Evolutionary conservation across 2,113 vertebrate species (phyloP).

Genomic region (Phocoena sinus): DNA sequence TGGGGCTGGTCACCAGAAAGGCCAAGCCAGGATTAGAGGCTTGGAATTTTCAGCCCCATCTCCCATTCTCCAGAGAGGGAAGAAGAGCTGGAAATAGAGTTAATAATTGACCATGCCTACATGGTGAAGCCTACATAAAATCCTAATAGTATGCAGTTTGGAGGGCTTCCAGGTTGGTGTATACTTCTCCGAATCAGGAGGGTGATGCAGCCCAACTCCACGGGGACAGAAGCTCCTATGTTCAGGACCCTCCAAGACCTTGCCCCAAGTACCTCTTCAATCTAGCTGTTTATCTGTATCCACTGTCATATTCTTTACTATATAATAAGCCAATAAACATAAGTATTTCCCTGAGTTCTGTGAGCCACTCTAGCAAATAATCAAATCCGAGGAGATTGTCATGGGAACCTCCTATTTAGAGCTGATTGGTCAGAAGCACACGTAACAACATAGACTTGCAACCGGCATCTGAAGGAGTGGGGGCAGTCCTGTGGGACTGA

Average conservation of each 20-base stretch:
- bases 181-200: background rate
- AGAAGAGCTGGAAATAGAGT: background rate
- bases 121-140: background rate
- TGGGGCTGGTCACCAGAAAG: background rate
- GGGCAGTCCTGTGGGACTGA: background rate
- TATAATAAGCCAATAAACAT: background rate
- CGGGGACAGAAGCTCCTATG: background rate
- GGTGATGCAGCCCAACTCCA: background rate
- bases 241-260: background rate
- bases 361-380: background rate
- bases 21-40: background rate
- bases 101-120: background rate
- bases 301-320: background rate
- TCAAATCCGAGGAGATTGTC: background rate
- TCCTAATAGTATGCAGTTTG: background rate
- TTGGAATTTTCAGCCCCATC: background rate
- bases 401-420: background rate
- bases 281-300: background rate
- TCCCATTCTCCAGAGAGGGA: background rate
- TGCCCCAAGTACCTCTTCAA: background rate
- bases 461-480: background rate
- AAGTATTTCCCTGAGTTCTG: background rate
- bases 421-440: background rate
- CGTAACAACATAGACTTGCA: background rate
- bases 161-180: background rate